A percentile compares a stretch with the other conserved stretches of the same genome.
Evolutionary conservation across 2,113 vertebrate species (phyloP).

Genomic region (Vombatus ursinus): DNA sequence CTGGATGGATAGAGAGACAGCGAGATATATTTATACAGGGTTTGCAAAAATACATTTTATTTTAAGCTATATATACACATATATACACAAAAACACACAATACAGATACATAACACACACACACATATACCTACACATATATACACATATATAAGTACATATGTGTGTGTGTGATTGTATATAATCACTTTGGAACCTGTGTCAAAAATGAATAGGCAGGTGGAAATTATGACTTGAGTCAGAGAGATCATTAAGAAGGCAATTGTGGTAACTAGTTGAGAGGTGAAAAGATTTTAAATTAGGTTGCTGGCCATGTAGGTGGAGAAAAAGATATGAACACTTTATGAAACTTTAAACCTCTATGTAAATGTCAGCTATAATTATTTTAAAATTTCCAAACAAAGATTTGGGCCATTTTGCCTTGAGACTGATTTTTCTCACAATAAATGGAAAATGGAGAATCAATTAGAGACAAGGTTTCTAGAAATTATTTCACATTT

Average conservation of each 20-base stretch:
- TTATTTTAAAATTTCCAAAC: background rate
- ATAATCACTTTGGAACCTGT: background rate
- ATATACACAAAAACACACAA: background rate
- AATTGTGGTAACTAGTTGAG: background rate
- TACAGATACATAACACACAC: background rate
- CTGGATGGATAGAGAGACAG: background rate
- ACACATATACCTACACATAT: background rate
- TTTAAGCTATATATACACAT: background rate
- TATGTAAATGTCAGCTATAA: background rate
- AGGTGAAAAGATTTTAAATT: background rate
- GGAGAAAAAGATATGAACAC: background rate
- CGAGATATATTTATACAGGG: background rate
- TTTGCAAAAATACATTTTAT: background rate
- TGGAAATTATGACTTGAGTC: background rate
- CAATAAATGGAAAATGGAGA: background rate
- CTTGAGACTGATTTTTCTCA: background rate
- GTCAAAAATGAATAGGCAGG: background rate
- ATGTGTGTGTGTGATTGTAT: too few relatives aligned
- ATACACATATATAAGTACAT: background rate
- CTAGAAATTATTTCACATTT: background rate
- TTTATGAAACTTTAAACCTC: background rate
- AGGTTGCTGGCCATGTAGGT: background rate
- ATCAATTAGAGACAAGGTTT: background rate
- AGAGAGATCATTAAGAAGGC: background rate
- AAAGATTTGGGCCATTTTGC: background rate